Evolutionary conservation across 1,140 invertebrate species (phyloP).

Genomic region (Odontomachus brunneus): DNA sequence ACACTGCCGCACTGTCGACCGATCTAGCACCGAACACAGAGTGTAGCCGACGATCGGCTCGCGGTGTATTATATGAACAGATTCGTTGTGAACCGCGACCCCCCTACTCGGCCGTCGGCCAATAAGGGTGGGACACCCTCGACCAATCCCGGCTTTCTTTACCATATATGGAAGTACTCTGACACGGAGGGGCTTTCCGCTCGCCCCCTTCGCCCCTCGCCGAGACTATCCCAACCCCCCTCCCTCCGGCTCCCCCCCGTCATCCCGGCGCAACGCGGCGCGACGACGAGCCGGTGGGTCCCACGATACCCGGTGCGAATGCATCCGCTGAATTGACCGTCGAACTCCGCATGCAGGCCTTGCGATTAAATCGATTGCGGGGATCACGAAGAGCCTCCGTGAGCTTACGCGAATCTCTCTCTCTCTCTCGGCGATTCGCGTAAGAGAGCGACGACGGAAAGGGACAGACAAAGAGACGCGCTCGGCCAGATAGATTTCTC

Average conservation of each 20-base stretch:
- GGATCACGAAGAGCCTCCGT: too few relatives aligned
- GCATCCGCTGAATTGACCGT: slow-evolving; percentile 64
- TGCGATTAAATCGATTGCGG: background rate
- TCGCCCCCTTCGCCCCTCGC: slow-evolving; percentile 14
- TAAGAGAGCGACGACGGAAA: too few relatives aligned
- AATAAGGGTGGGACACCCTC: slow-evolving; percentile 82
- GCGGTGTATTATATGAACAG: slow-evolving; percentile 83
- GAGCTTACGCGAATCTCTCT: too few relatives aligned
- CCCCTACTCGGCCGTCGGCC: slow-evolving; percentile 75
- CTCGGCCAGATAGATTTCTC: background rate
- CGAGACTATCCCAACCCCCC: background rate
- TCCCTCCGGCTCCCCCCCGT: slow-evolving; percentile 2
- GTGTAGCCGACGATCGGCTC: slow-evolving; percentile 79
- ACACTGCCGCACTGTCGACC: slow-evolving; percentile 69
- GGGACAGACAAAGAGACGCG: background rate
- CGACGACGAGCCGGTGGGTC: slow-evolving; percentile 40
- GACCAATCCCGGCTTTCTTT: slow-evolving; percentile 85
- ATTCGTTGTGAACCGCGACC: slow-evolving; percentile 72
- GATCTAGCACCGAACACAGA: slow-evolving; percentile 80
- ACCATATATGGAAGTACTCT: slow-evolving; percentile 86
- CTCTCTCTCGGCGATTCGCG: background rate
- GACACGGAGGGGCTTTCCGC: slow-evolving; percentile 73
- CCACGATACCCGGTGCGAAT: slow-evolving; percentile 63
- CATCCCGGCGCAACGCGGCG: slow-evolving; percentile 11
- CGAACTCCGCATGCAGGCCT: slow-evolving; percentile 27